Conservation (phyloP, 2,113 vertebrate species). For the Ochotona curzoniae region DNA sequence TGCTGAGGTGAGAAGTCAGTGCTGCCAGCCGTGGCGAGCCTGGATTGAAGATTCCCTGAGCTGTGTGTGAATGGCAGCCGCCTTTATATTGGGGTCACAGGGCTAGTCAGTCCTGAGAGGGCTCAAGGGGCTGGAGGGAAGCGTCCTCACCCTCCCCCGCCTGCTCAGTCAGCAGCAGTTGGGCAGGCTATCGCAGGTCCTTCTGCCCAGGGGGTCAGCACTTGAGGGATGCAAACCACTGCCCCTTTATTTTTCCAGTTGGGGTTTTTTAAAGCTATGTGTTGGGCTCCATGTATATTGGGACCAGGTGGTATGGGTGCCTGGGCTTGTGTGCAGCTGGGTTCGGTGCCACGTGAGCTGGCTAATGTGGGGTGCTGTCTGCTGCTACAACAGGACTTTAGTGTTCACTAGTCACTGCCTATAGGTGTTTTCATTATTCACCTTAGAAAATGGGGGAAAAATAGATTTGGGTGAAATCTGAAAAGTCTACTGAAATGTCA, state of each 20-base stretch:
- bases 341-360: neutral
- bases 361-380: neutral
- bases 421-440: conserved; percentile 43
- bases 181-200: neutral
- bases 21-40: too few relatives aligned
- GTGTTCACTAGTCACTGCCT: neutral
- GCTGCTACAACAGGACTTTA: neutral
- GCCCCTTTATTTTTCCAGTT: neutral
- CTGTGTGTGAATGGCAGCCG: neutral
- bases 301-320: fast-evolving
- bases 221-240: neutral
- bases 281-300: neutral
- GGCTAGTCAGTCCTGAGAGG: neutral
- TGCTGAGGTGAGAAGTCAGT: neutral
- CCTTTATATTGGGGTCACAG: neutral
- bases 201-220: neutral
- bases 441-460: neutral
- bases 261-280: neutral
- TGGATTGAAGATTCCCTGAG: neutral
- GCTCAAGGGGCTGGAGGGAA: neutral
- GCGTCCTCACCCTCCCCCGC: too few relatives aligned
- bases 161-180: too few relatives aligned
- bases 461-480: conserved; percentile 20
- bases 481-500: conserved; percentile 62
- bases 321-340: neutral